A percentile compares a stretch with the other conserved stretches of the same genome.
Evolutionary conservation across 2,888 invertebrate genomes (phyloP).

Genomic region (Xestia rhomboidea): DNA sequence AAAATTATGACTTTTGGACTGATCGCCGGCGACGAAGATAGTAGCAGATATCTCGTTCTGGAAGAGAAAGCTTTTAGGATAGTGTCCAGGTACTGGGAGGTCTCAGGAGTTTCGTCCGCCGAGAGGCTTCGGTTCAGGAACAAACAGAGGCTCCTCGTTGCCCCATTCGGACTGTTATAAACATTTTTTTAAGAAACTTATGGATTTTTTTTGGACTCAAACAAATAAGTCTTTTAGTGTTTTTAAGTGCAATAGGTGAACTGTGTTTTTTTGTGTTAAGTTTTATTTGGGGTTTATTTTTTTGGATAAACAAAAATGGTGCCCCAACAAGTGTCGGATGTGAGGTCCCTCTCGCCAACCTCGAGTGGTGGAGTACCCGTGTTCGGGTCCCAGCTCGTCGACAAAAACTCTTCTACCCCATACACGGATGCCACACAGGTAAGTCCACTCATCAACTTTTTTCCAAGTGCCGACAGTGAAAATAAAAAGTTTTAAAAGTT

Average conservation of each 20-base stretch:
- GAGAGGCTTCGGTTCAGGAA: conserved; percentile 86
- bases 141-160: conserved; percentile 80
- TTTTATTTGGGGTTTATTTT: conserved; percentile 77
- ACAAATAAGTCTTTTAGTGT: conserved; percentile 79
- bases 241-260: conserved; percentile 88
- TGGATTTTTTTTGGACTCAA: conserved; percentile 78
- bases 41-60: conserved; percentile 86
- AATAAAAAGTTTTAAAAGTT: conserved; percentile 29
- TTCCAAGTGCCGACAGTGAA: conserved; percentile 51
- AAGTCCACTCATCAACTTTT: conserved; percentile 81
- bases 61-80: conserved; percentile 88
- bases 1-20: conserved; percentile 91
- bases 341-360: conserved; percentile 91
- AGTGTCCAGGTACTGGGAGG: conserved; percentile 89
- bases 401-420: conserved; percentile 97
- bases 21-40: conserved; percentile 86
- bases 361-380: conserved; percentile 92
- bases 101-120: conserved; percentile 84
- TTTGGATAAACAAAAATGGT: conserved; percentile 92
- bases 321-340: conserved; percentile 93
- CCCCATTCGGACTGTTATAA: conserved; percentile 85
- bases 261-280: conserved; percentile 86
- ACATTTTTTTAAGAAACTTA: conserved; percentile 70
- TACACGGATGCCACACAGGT: conserved; percentile 99
- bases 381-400: conserved; percentile 97